Base-by-base conservation (phyloP, 2,888 invertebrate species). In the Drosophila gaucha region DNA sequence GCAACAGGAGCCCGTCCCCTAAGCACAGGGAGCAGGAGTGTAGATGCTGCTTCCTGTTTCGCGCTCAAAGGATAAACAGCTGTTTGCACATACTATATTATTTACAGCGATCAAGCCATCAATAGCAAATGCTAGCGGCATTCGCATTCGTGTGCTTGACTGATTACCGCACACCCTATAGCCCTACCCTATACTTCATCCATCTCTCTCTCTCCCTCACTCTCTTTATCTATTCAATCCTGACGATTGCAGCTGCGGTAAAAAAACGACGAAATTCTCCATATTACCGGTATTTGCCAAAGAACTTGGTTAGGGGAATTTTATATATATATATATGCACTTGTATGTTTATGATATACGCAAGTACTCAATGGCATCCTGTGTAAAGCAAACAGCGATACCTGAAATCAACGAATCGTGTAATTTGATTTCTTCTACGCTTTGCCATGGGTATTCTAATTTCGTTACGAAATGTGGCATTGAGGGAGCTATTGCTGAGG, bases 341-440 rank as follows among this genome's bases (percentile, higher is more conserved):
- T 12, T 24, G 12, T 41, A 3, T 22, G 22, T 31, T 12, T 10
- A 35, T 44, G 47, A 8, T 28, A 36, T 6, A 43, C 30, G n/a
- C 6, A 6, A 16, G 24, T 36, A 28, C 41, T 28, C 6, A 16
- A 22, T 38, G 59, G 33, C 49, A 57, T 44, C 8, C 49, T 16
- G 30, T 28, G 52, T 43, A 60, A 50, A 79, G 58, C 78, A 75
- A 89, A 86, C 67, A 88, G 70, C 85, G 83, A 86, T 82, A 89
- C 83, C 86, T 83, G 86, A 89, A 90, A 89, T 89, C 90, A 90
- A 78, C 89, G 90, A 90, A 80, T 89, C 89, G 87, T 88, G 82
- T 91, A 89, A 90, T 90, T 90, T 89, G 88, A 91, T 90, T 90
- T 89, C 44, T 44, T 54, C 14, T 18, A 36, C 22, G 16, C 28